Conservation (phyloP, 2,888 invertebrate genomes). For the Mythimna lalbum region DNA sequence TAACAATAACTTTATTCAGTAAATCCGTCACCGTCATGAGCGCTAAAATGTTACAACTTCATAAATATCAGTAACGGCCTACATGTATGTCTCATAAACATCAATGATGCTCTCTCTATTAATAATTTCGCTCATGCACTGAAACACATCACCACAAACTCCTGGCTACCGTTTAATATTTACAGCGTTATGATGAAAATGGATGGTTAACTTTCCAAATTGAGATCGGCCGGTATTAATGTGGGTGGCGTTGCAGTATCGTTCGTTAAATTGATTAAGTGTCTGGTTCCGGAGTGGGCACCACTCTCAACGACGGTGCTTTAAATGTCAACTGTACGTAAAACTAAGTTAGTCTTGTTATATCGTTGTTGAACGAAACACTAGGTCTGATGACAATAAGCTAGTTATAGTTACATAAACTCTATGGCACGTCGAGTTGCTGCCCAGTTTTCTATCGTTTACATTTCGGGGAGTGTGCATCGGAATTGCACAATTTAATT, state of each 20-base stretch:
- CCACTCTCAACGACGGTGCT: conserved; percentile 50
- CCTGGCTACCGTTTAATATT: conserved; percentile 14
- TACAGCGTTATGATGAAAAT: conserved; percentile 41
- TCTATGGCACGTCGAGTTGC: not conserved
- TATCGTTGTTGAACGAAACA: conserved; percentile 29
- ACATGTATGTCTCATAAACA: conserved; percentile 39
- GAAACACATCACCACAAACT: conserved; percentile 25
- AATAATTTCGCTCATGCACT: conserved; percentile 20
- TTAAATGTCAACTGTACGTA: conserved; percentile 64
- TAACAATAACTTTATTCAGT: conserved; percentile 10
- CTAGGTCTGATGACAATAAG: conserved; percentile 17
- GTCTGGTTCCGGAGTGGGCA: conserved; percentile 53
- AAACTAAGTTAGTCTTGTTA: conserved; percentile 45
- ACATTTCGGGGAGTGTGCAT: no score
- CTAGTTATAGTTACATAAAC: conserved; percentile 16
- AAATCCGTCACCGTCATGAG: conserved; percentile 23
- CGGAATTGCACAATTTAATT: no score
- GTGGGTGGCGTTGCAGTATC: conserved; percentile 35
- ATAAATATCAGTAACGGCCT: conserved; percentile 14
- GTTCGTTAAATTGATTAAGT: conserved; percentile 66
- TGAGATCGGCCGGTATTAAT: conserved; percentile 43
- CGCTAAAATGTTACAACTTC: conserved; percentile 24
- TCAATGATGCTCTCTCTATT: conserved; percentile 19
- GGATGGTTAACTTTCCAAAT: conserved; percentile 55
- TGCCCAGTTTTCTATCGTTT: no score